These are phyloP conservation scores for Leptodactylus fallax DNA, from an alignment of 2,797 vertebrate genomes.

Conservation along the genomic window DNA sequence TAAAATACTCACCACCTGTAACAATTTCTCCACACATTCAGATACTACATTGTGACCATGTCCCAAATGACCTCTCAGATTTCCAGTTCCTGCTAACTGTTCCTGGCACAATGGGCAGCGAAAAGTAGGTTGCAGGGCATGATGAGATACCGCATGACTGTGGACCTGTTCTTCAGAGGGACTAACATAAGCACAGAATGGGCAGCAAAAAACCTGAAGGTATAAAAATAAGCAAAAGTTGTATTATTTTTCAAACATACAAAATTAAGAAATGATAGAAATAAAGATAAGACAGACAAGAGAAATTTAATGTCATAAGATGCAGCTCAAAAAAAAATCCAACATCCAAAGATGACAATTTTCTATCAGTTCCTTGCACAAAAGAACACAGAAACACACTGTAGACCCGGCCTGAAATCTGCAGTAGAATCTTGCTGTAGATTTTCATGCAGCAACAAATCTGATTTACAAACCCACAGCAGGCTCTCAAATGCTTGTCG, in stretches of 20 bases:
- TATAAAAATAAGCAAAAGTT: not conserved
- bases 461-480: not conserved
- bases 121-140: slow-evolving; percentile 79
- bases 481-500: not conserved
- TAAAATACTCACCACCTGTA: slow-evolving; percentile 72
- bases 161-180: slow-evolving; percentile 75
- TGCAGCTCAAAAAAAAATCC: not conserved
- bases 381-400: not conserved
- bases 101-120: slow-evolving; percentile 91
- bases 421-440: not conserved
- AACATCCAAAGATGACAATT: not conserved
- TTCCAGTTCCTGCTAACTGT: slow-evolving; percentile 75
- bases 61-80: slow-evolving; percentile 73
- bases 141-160: slow-evolving; percentile 70
- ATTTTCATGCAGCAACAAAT: not conserved
- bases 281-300: not conserved
- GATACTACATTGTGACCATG: slow-evolving; percentile 75
- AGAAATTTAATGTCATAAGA: not conserved
- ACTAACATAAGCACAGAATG: slow-evolving; percentile 82
- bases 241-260: not conserved
- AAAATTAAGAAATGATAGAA: not conserved
- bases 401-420: not conserved
- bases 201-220: slow-evolving; percentile 84
- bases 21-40: slow-evolving; percentile 74
- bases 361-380: not conserved